A percentile compares a stretch with the other conserved stretches of the same genome.
Conservation (phyloP, 2,113 vertebrate genomes). For the Perca flavescens region DNA sequence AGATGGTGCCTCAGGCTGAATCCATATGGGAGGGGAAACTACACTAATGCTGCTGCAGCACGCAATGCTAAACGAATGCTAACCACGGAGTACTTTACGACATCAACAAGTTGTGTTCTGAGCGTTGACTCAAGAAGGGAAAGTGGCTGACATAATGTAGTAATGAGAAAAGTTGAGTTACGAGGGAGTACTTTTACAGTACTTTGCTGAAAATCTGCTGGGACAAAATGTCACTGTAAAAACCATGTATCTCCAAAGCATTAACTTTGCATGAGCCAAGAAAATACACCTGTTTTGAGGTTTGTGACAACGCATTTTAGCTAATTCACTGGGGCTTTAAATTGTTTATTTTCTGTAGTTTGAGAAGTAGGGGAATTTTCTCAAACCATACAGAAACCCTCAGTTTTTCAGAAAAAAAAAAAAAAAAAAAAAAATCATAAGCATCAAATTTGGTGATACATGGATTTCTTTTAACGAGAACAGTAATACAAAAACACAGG, state of each 20-base stretch:
- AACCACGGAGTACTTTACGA: slow-evolving; percentile 36
- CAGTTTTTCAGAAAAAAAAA: neutral
- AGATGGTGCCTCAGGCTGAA: slow-evolving; percentile 77
- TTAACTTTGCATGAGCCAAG: neutral
- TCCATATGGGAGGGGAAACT: slow-evolving; percentile 72
- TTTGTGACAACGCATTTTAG: neutral
- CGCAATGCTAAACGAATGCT: slow-evolving; percentile 67
- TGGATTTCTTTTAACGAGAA: neutral
- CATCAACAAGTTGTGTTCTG: slow-evolving; percentile 20
- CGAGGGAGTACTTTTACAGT: neutral
- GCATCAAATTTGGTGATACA: too few relatives aligned
- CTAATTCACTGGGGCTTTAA: neutral
- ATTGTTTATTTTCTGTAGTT: slow-evolving; percentile 3
- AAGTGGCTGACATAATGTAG: neutral
- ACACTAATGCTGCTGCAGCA: slow-evolving; percentile 71
- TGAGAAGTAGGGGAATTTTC: neutral
- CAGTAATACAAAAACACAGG: neutral
- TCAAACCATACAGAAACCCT: neutral
- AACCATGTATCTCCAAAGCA: neutral
- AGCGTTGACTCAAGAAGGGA: slow-evolving; percentile 10
- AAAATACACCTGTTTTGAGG: neutral
- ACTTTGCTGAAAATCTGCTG: neutral
- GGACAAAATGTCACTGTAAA: too few relatives aligned
- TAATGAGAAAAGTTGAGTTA: neutral
- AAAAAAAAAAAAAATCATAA: too few relatives aligned